A percentile compares a stretch with the other conserved stretches of the same genome.
Evolutionary conservation across 2,888 invertebrate species (phyloP).

Genomic region (Agrochola lota): DNA sequence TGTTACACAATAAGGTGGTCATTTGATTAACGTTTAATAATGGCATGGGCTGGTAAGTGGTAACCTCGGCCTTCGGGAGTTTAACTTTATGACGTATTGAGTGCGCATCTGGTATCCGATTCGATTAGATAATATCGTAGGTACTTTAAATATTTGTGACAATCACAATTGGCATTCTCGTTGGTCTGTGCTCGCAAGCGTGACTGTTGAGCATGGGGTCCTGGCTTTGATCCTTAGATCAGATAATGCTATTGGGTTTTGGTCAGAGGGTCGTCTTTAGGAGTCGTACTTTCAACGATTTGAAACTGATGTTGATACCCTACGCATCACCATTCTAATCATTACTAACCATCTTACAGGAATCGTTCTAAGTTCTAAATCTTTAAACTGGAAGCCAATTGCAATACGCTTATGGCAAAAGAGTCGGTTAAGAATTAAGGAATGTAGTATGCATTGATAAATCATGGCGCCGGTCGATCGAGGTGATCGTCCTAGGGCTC

Average conservation of each 20-base stretch:
- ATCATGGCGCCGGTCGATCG: conserved; percentile 15
- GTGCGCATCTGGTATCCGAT: not conserved
- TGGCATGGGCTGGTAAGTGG: not conserved
- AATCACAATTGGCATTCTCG: no score
- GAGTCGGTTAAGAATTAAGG: not conserved
- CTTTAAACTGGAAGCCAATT: not conserved
- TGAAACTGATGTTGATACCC: no score
- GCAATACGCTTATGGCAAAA: not conserved
- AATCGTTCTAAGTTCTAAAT: not conserved
- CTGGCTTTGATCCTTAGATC: no score
- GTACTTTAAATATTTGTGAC: no score
- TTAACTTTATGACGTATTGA: not conserved
- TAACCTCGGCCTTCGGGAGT: not conserved
- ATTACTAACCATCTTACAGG: no score
- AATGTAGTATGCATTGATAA: conserved; percentile 1
- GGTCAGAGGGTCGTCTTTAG: no score
- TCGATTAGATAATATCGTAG: not conserved
- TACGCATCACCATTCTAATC: no score
- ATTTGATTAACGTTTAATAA: conserved; percentile 23
- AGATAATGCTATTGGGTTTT: not conserved
- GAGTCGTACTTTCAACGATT: no score
- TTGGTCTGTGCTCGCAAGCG: no score
- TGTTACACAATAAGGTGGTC: not conserved
- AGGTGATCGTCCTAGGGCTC: conserved; percentile 39
- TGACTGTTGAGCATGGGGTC: no score